Base-by-base conservation (phyloP, 2,797 vertebrate genomes). In the Heliangelus exortis region DNA sequence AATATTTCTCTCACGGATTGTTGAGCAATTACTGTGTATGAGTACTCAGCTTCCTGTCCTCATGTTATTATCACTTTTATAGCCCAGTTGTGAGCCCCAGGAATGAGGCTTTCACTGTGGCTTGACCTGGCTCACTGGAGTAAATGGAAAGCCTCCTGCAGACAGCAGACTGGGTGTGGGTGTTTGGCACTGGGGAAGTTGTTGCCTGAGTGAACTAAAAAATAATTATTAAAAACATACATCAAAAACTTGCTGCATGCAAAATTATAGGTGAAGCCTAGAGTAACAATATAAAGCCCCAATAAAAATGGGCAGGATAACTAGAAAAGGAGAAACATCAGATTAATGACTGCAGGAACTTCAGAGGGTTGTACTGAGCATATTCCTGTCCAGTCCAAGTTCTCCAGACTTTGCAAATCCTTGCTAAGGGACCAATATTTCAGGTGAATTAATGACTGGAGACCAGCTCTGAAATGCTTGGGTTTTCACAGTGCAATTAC, bases 21-120 rank as follows among this genome's bases (percentile, higher is more conserved):
- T 48, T 81, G 63, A 87, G 67, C 92, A 94, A 89, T 89, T 82
- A 79, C 53, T 41, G 73, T 68, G 29, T 62, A 61, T 65, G 59
- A 92, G 85, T 50, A 23, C 39, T n/a, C 45, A 58, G 41, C 71
- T 87, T 57, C 26, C 77, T 76, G 39, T 89, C 50, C 75, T 82
- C 1, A 0, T 79, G 86, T n/a, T 73, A 62, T 81, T 84, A 66
- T 43, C 84, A 31, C 59, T 86, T 95, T 95, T 84, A 89, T 6
- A 71, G 58, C 63, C 62, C 83, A 47, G 41, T 25, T 25, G 47
- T 33, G 74, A 90, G 43, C 33, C 71, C 39, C 57, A 89, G 80
- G 59, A 90, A 53, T 16, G 68, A 87, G 53, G 31, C n/a, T 88
- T 90, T 76, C 83, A 41, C 72, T 93, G 84, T 28, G 83, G 34